Base-by-base conservation (phyloP, 2,113 vertebrate genomes). In the Chaetodon trifascialis region DNA sequence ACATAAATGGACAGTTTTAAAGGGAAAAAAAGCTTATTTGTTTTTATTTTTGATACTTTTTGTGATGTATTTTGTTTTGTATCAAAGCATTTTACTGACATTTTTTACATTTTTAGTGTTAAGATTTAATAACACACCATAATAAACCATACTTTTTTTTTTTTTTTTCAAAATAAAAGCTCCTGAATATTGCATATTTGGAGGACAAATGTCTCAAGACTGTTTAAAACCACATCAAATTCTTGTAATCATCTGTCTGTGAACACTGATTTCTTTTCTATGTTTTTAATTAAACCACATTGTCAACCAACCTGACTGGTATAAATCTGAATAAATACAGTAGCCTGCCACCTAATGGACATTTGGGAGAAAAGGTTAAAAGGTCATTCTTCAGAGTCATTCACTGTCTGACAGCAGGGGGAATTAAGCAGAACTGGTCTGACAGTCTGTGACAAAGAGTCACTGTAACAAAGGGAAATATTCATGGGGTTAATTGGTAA, bases 11-110 rank as follows among this genome's bases (percentile, higher is more conserved):
- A 42, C 25, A n/a, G 16, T 47, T 68, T 60, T 5, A 2, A 23
- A 11, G 7, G 1, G 42, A 44, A 11, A 44, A 9, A 1, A 30
- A 3, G n/a, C n/a, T n/a, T n/a, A n/a, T 30, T 30, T 30, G 1
- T 1, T 30, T 30, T 34, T 0, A n/a, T 16, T 58, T 66, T 55
- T 17, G 0, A 21, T n/a, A 10, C 11, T 23, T 23, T 16, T 63
- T 25, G 17, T 36, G 5, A 70, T 54, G 4, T 8, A 19, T 25
- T 44, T 73, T 64, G 21, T 75, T 86, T 77, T 82, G 58, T 82
- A 71, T 73, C 60, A 76, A 81, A 81, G 16, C 38, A n/a, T 66
- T 73, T 74, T 46, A 51, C 25, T 23, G 1, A 9, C 0, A 0
- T 2, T 11, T 47, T 17, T 49, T n/a, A 36, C 17, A 30, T 62